These are phyloP conservation scores for Thalassarche chlororhynchos DNA, from an alignment of 2,113 vertebrate species.

Conservation along the genomic window DNA sequence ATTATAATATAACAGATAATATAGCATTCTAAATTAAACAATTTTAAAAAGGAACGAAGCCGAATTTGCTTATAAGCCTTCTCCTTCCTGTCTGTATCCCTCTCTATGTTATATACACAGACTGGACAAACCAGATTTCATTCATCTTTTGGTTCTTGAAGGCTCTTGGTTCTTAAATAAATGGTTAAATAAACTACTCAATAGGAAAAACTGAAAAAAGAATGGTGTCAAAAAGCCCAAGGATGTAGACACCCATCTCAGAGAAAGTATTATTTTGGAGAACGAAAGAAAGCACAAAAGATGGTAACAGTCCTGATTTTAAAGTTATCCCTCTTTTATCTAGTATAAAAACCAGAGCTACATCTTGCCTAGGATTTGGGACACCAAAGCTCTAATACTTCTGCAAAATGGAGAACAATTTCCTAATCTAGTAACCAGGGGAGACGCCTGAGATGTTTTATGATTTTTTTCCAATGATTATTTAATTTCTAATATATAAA, in stretches of 20 bases:
- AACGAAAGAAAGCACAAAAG: not conserved
- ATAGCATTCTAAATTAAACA: not conserved
- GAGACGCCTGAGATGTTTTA: not conserved
- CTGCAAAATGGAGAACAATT: not conserved
- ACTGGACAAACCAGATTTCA: not conserved
- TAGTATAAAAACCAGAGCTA: not conserved
- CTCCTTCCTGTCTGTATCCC: not conserved
- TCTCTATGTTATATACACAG: not conserved
- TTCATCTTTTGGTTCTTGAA: not conserved
- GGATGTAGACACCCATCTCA: not conserved
- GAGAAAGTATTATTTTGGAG: not conserved
- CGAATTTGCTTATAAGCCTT: not conserved
- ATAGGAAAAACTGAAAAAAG: not conserved
- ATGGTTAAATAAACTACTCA: not conserved
- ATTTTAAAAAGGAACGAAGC: not conserved
- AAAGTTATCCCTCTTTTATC: not conserved
- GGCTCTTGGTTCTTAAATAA: not conserved
- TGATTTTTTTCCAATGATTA: not conserved
- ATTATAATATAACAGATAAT: not conserved
- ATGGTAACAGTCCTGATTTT: not conserved
- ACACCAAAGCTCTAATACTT: not conserved
- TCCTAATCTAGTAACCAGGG: not conserved
- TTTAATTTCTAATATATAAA: not conserved
- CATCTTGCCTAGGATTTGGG: not conserved
- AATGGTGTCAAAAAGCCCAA: not conserved